Evolutionary conservation across 2,888 invertebrate species (phyloP).

Genomic region (Ormyrus labotus): DNA sequence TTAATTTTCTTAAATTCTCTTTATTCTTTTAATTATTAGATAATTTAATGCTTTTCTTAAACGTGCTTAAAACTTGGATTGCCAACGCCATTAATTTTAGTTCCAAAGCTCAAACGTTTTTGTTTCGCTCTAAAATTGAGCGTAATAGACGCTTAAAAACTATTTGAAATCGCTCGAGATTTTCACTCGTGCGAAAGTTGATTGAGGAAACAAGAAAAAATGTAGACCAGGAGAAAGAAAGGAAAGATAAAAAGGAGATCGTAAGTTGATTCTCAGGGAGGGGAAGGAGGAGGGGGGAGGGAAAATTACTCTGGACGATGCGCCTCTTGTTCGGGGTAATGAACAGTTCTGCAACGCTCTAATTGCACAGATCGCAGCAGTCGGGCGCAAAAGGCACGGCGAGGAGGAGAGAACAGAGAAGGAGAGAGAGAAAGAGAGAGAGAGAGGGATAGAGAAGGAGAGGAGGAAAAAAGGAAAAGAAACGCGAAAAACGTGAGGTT

Average conservation of each 20-base stretch:
- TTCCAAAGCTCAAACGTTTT: no score
- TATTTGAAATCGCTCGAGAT: no score
- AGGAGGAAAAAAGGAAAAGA: conserved; percentile 32
- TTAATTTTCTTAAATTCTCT: no score
- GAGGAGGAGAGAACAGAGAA: background rate
- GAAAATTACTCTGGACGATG: conserved; percentile 63
- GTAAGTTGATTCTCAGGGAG: conserved; percentile 50
- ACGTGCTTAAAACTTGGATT: no score
- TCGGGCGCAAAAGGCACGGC: background rate
- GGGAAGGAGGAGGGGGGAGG: conserved; percentile 52
- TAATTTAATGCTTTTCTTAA: no score
- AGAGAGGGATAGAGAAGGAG: background rate
- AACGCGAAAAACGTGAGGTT: conserved; percentile 52
- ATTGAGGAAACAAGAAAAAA: conserved; percentile 19
- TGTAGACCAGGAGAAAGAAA: background rate
- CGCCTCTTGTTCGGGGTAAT: conserved; percentile 59
- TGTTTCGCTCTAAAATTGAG: no score
- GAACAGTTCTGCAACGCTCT: conserved; percentile 57
- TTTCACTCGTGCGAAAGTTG: no score
- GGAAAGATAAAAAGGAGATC: conserved; percentile 39
- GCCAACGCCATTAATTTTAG: no score
- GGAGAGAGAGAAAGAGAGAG: no score
- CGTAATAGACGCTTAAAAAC: no score
- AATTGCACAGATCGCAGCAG: conserved; percentile 52
- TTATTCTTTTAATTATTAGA: no score